Base-by-base conservation (phyloP, 2,888 invertebrate species). In the Ectobius pallidus region DNA sequence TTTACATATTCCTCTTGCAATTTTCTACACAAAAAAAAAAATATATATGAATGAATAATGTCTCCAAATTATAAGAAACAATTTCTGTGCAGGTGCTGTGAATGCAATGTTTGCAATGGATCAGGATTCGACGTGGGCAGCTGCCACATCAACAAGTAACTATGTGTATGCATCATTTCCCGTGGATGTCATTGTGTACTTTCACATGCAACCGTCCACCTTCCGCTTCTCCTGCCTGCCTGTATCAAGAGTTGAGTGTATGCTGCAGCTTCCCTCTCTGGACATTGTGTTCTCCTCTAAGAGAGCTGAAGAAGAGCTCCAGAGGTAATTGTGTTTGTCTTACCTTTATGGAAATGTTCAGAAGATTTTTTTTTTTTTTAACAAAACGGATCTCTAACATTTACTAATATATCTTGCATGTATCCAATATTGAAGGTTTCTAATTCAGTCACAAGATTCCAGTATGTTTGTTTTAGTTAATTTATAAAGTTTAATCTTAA, bases 151-250 rank as follows among this genome's bases (percentile, higher is more conserved):
- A 77, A 90, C 90, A 79, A 91, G 91, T 0, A 92, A 92, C 83
- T 94, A 93, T 80, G 93, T 92, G 77, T 95, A 95, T 81, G 93
- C 95, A 44, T 96, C 97, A 70, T 98, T 99, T 83, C 99, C 99
- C 0, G 97, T 99, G 0, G 99, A 99, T 84, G 97, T 99, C 27
- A 95, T 99, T 78, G 97, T 99, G 52, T 97, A 97, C 84, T 95
- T 99, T 85, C 95, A 96, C 83, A 97, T 99, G 91, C 97, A 98
- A 82, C 97, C 98, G 0, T 96, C 96, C 71, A 95, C 96, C 0
- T 96, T 98, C 84, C 86, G 98, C 73, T 99, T 99, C 84, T 96
- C 95, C 77, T 98, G 98, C 84, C 87, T 97, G 79, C 98, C 98
- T 0, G 94, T 96, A 0, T 97, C 97, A 4, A 86, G 97, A 75